phyloP scores from a whole-genome alignment of 1,140 invertebrate genomes.

The Galleria mellonella region DNA sequence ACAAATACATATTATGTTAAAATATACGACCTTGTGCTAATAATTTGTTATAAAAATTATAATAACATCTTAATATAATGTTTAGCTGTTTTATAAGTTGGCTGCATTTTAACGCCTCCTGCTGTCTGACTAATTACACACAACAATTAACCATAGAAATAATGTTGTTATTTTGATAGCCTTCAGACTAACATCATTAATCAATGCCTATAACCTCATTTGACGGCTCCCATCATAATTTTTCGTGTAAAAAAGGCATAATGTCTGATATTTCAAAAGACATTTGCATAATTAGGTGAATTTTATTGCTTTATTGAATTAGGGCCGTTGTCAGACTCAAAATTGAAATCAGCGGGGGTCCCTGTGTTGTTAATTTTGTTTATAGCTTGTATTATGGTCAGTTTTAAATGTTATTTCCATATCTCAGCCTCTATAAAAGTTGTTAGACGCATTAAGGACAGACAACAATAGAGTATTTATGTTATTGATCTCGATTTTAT shows the following conservation, averaged over 20 bases:
- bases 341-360: slow-evolving; percentile 68
- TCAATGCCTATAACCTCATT: slow-evolving; percentile 43
- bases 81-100: slow-evolving; percentile 1
- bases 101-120: slow-evolving; percentile 18
- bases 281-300: slow-evolving; percentile 74
- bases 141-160: slow-evolving; percentile 38
- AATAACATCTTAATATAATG: slow-evolving; percentile 10
- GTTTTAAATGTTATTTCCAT: slow-evolving; percentile 63
- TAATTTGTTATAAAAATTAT: slow-evolving; percentile 2
- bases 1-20: too few species aligned
- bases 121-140: slow-evolving; percentile 29
- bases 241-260: slow-evolving; percentile 56
- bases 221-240: slow-evolving; percentile 60
- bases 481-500: slow-evolving; percentile 65
- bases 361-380: slow-evolving; percentile 73
- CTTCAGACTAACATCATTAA: slow-evolving; percentile 35
- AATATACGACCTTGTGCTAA: background rate
- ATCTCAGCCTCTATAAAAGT: slow-evolving; percentile 61
- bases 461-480: slow-evolving; percentile 60
- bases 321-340: slow-evolving; percentile 68
- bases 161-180: slow-evolving; percentile 35
- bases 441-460: slow-evolving; percentile 44
- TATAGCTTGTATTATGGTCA: slow-evolving; percentile 69
- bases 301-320: slow-evolving; percentile 75
- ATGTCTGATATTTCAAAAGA: slow-evolving; percentile 59